These are phyloP conservation scores for Atopsyche davidsoni DNA, from an alignment of 1,140 invertebrate genomes.

Conservation along the genomic window DNA sequence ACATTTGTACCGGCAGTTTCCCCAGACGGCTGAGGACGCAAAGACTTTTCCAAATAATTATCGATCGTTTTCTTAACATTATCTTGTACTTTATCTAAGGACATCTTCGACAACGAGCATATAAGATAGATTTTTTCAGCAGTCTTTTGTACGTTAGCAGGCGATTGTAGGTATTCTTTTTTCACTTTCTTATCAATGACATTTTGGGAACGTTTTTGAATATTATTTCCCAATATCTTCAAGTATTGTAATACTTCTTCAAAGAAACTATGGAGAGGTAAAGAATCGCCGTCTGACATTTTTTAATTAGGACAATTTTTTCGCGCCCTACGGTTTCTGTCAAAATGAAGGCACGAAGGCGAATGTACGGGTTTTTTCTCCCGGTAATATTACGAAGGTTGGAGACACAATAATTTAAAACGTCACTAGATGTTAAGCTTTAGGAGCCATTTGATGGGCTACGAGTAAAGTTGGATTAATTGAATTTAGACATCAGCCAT, in stretches of 20 bases:
- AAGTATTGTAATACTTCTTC: constrained; percentile 8
- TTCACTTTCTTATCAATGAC: constrained; percentile 10
- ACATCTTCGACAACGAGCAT: constrained; percentile 12
- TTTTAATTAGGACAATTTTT: constrained; percentile 1
- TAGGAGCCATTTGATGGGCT: background rate
- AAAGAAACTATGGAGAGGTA: constrained; percentile 8
- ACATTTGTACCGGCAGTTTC: background rate
- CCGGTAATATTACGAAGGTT: background rate
- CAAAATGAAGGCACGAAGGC: background rate
- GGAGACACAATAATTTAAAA: background rate
- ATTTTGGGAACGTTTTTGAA: constrained; percentile 13
- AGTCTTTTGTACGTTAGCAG: constrained; percentile 7
- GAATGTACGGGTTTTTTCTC: background rate
- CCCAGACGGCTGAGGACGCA: background rate
- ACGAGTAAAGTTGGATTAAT: background rate
- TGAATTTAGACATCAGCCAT: background rate
- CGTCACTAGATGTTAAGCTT: background rate
- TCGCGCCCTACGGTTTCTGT: background rate
- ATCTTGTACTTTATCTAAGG: constrained; percentile 13
- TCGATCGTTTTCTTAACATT: constrained; percentile 5
- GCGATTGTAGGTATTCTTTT: constrained; percentile 8
- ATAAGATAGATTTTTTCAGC: constrained; percentile 14
- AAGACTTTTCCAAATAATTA: background rate
- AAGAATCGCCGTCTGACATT: constrained; percentile 9
- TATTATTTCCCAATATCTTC: constrained; percentile 12